A percentile compares a stretch with the other conserved stretches of the same genome.
These are phyloP conservation scores for Metopolophium dirhodum DNA, from an alignment of 1,140 invertebrate species.

Conservation along the genomic window DNA sequence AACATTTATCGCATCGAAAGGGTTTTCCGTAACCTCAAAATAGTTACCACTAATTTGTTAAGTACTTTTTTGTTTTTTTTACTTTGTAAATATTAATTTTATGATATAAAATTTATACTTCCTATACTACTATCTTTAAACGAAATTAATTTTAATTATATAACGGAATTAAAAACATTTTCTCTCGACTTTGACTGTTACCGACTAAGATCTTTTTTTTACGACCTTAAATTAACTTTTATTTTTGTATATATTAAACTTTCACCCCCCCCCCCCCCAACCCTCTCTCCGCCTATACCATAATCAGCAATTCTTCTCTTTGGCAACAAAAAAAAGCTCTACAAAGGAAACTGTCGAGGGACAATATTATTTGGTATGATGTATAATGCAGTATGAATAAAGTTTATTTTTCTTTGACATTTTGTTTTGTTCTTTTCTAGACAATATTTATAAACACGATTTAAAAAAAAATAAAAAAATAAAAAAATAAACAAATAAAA, in stretches of 20 bases:
- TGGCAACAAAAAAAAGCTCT: background rate
- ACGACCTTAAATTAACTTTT: constrained; percentile 45
- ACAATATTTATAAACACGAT: background rate
- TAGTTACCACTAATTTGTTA: constrained; percentile 35
- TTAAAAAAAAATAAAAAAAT: background rate
- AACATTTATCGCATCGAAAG: background rate
- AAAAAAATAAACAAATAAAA: background rate
- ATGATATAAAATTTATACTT: background rate
- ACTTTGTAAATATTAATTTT: background rate
- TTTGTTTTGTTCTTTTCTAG: background rate
- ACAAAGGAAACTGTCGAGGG: constrained; percentile 10
- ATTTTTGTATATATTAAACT: constrained; percentile 41
- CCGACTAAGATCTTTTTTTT: constrained; percentile 3
- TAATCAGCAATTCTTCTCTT: background rate
- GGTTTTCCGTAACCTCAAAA: background rate
- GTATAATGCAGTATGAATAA: constrained; percentile 32
- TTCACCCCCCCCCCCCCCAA: background rate
- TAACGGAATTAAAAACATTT: constrained; percentile 6
- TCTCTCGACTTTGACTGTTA: constrained; percentile 8
- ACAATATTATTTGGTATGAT: constrained; percentile 20
- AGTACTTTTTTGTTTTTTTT: constrained; percentile 29
- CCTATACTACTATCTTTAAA: background rate
- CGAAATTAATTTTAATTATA: constrained; percentile 27
- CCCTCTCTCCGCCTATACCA: background rate
- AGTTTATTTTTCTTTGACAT: constrained; percentile 13